These are phyloP conservation scores for Monochamus alternatus DNA, from an alignment of 2,888 invertebrate species.

Conservation along the genomic window DNA sequence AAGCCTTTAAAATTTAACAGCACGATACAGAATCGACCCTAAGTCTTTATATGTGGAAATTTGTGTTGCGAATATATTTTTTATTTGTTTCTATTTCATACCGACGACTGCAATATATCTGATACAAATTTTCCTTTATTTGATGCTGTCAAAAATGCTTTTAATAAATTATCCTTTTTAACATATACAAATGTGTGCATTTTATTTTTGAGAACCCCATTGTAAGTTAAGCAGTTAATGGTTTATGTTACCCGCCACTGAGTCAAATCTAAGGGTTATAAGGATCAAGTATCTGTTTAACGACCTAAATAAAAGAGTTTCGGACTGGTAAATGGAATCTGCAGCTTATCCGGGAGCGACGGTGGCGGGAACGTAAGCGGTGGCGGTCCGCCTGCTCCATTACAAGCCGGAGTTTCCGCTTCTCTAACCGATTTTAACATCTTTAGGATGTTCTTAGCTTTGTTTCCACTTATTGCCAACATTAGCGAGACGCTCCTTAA, in stretches of 20 bases:
- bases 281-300: slow-evolving; percentile 68
- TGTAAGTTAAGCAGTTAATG: not conserved
- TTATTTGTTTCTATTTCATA: too few relatives aligned
- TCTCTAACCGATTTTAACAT: slow-evolving; percentile 66
- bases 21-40: too few relatives aligned
- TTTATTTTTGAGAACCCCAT: not conserved
- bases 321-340: slow-evolving; percentile 70
- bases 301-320: slow-evolving; percentile 70
- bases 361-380: slow-evolving; percentile 33
- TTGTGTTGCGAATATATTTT: too few relatives aligned
- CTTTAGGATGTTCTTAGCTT: slow-evolving; percentile 65
- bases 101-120: too few relatives aligned
- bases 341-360: slow-evolving; percentile 62
- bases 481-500: slow-evolving; percentile 38
- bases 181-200: too few relatives aligned
- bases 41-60: too few relatives aligned
- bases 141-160: too few relatives aligned
- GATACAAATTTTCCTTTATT: too few relatives aligned
- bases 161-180: too few relatives aligned
- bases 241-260: slow-evolving; percentile 37
- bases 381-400: slow-evolving; percentile 63
- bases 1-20: too few relatives aligned
- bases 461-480: slow-evolving; percentile 59
- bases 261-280: slow-evolving; percentile 42
- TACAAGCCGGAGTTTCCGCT: slow-evolving; percentile 60